These are phyloP conservation scores for Sitophilus oryzae DNA, from an alignment of 1,140 invertebrate species.

Conservation along the genomic window DNA sequence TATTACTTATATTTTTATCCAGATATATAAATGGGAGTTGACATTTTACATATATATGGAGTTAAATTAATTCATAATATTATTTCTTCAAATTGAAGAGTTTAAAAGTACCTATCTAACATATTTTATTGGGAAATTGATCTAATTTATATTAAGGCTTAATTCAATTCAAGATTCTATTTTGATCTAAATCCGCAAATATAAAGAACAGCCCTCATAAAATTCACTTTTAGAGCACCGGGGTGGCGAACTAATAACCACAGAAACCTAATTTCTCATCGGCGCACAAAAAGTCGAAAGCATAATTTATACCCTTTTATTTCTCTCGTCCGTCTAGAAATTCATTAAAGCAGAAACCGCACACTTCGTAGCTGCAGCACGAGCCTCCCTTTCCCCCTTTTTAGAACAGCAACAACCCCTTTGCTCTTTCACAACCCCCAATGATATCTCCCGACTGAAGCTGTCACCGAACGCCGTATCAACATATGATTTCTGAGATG, in stretches of 20 bases:
- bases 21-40: too few relatives aligned
- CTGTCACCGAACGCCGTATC: slow-evolving; percentile 8
- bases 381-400: background rate
- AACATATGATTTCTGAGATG: background rate
- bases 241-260: background rate
- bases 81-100: too few relatives aligned
- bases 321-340: background rate
- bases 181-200: too few relatives aligned
- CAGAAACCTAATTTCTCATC: background rate
- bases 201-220: too few relatives aligned
- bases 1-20: too few relatives aligned
- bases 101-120: too few relatives aligned
- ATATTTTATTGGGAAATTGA: too few relatives aligned
- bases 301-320: background rate
- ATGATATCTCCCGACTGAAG: background rate
- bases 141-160: too few relatives aligned
- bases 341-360: background rate
- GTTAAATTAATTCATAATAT: too few relatives aligned
- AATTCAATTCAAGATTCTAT: too few relatives aligned
- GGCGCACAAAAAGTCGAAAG: background rate
- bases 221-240: background rate
- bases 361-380: background rate
- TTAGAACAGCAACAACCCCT: background rate
- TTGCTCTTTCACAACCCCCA: background rate
- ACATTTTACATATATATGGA: too few relatives aligned